Evolutionary conservation across 2,888 invertebrate species (phyloP), one percentile per base, ranked within the genome.

Genomic region (Calliopum simillimum): DNA sequence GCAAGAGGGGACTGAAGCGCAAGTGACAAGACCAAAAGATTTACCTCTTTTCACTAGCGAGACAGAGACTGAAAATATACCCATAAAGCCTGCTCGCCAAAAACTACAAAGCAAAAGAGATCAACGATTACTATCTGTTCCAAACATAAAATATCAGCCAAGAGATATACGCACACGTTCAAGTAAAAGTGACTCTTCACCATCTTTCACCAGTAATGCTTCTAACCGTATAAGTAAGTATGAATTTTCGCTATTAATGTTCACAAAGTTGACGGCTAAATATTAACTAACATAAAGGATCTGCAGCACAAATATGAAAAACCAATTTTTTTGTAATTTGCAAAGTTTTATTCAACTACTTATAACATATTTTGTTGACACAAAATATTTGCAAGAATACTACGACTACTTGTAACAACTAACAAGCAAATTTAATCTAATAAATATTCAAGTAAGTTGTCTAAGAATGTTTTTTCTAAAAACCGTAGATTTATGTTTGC

Each of bases 201-300:
- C 88, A 70, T 87, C 91, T 74, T 91, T 93, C 88, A 91, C 92
- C 79, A 92, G 92, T 84, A 91, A 89, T 88, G 88, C 94, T 80
- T 92, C 93, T 89, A 90, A 94, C 86, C 91, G 94, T 89, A 93
- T 94, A 91, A 94, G 94, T 95, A 94, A 95, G 95, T 94, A 90
- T 88, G 12, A 21, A 43, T 65, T 53, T 55, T 44, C 65, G 33
- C 16, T 44, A 41, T 56, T n/a, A 16, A 56, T 14, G 23, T 56
- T 33, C 33, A 56, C 49, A n/a, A n/a, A 5, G 49, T 49, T 61
- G 11, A 33, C 16, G 23, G 21, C 11, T 21, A 21, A n/a, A 55
- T 16, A 12, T 14, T 33, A 8, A 33, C 33, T 33, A 33, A 33
- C 33, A 8, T 33, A 33, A 33, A 5, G 33, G 33, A 33, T 33